Conservation (phyloP, 2,113 vertebrate species). For the Vidua macroura region DNA sequence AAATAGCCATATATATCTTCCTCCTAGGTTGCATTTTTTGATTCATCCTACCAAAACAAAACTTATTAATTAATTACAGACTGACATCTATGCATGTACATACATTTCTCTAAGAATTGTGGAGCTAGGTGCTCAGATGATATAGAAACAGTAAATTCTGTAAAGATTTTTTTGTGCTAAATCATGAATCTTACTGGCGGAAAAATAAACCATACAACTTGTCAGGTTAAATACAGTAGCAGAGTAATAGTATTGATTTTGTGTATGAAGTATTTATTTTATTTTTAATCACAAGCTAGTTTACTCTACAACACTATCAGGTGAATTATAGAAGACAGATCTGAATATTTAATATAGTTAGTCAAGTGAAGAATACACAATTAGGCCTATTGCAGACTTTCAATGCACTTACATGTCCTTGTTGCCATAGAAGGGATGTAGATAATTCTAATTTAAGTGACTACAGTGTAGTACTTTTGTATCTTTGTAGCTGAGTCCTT, state of each 20-base stretch:
- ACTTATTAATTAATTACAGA: not conserved
- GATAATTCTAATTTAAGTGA: not conserved
- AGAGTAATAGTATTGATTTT: not conserved
- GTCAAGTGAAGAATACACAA: not conserved
- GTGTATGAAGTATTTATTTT: not conserved
- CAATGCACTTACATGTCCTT: not conserved
- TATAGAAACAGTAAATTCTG: not conserved
- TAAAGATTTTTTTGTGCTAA: not conserved
- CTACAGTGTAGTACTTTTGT: not conserved
- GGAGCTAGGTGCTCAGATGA: not conserved
- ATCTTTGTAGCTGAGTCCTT: not conserved
- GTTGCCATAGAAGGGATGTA: not conserved
- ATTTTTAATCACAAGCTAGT: not conserved
- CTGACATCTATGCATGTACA: not conserved
- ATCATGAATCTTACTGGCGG: not conserved
- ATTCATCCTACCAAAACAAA: not conserved
- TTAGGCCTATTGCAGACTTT: not conserved
- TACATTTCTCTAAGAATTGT: not conserved
- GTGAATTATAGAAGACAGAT: not conserved
- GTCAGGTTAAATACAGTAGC: not conserved
- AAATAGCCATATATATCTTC: not conserved
- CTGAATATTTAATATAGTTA: not conserved
- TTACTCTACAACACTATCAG: not conserved
- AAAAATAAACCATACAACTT: not conserved
- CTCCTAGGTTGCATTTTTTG: not conserved